Percentiles rank a stretch among this genome's conserved stretches.
Evolutionary conservation across 2,797 vertebrate genomes (phyloP).

Genomic region (Danio tinwini): DNA sequence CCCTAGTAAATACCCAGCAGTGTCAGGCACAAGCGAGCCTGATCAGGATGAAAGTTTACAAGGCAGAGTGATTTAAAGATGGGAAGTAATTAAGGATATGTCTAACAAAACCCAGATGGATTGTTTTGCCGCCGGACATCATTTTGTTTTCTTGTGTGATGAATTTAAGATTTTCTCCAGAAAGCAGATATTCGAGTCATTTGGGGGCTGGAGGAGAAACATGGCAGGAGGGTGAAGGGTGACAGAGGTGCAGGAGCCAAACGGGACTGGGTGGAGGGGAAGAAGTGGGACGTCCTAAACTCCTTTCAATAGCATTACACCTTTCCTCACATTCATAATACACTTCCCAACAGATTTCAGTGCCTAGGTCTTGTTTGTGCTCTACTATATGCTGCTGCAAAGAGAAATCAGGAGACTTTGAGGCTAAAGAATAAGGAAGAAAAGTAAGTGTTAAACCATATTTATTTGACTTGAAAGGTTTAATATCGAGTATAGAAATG

Average conservation of each 20-base stretch:
- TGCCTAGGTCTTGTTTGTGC: slow-evolving; percentile 22
- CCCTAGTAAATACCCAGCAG: slow-evolving; percentile 53
- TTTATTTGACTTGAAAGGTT: slow-evolving; percentile 16
- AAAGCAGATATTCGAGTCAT: slow-evolving; percentile 62
- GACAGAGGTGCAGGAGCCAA: slow-evolving; percentile 20
- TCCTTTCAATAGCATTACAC: slow-evolving; percentile 52
- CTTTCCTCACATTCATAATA: slow-evolving; percentile 40
- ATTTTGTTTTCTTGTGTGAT: slow-evolving; percentile 47
- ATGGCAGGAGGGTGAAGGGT: slow-evolving; percentile 25
- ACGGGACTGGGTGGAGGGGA: slow-evolving; percentile 38
- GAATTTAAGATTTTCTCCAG: slow-evolving; percentile 57
- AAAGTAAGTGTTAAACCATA: slow-evolving; percentile 31
- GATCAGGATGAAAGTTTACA: slow-evolving; percentile 21
- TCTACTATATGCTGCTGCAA: not conserved
- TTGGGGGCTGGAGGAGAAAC: slow-evolving; percentile 50
- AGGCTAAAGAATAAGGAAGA: slow-evolving; percentile 2
- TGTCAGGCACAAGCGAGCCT: not conserved
- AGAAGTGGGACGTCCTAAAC: slow-evolving; percentile 51
- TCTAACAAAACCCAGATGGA: slow-evolving; percentile 51
- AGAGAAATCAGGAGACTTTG: slow-evolving; percentile 9
- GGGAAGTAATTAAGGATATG: slow-evolving; percentile 27
- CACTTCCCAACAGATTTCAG: slow-evolving; percentile 38
- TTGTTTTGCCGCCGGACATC: slow-evolving; percentile 33
- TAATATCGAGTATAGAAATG: not conserved
- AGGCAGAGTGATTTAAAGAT: slow-evolving; percentile 20